Base-by-base conservation (phyloP, 2,797 vertebrate species). In the Babyrousa celebensis region DNA sequence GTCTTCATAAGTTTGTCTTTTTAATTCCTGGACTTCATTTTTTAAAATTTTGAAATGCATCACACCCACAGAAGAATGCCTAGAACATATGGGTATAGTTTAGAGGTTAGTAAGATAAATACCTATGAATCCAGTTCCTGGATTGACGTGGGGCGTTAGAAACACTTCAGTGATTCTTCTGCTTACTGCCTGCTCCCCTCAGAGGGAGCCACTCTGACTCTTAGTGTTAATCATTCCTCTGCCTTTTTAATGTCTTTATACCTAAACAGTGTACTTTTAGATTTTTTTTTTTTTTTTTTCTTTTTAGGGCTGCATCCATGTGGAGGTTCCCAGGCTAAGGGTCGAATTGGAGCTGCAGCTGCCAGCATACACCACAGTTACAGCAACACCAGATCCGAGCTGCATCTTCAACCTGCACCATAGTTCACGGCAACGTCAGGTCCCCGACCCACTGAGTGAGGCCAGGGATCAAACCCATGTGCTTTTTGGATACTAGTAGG, bases 31-130 rank as follows among this genome's bases (percentile, higher is more conserved):
- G n/a, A 25, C 10, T 79, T 88, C 32, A 72, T 72, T 29, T 68
- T 68, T 91, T 88, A 54, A 9, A 96, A 65, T 85, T 96, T 18
- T 62, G 82, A 86, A 88, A 54, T 71, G 63, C 72, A 58, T 36
- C 25, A 4, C 65, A 65, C 36, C 18, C 43, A 29, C 56, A 43
- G 25, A 82, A 60, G 60, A 63, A 62, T 32, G 36, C 18, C 29
- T 63, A 83, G 63, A 77, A 65, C 27, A 27, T 68, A 36, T 6
- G 48, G 5, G 10, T 85, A 62, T 71, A 78, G 6, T 36, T 79
- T 80, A 89, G 32, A 85, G 20, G 74, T 63, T 72, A 83, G 32
- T 87, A 71, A 67, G 87, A 40, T 85, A 70, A 77, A 20, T 89
- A 8, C 36, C 56, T 58, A 5, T 67, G 6, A 71, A 15, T 78